phyloP scores from a whole-genome alignment of 2,113 vertebrate genomes.

The Nanger granti region DNA sequence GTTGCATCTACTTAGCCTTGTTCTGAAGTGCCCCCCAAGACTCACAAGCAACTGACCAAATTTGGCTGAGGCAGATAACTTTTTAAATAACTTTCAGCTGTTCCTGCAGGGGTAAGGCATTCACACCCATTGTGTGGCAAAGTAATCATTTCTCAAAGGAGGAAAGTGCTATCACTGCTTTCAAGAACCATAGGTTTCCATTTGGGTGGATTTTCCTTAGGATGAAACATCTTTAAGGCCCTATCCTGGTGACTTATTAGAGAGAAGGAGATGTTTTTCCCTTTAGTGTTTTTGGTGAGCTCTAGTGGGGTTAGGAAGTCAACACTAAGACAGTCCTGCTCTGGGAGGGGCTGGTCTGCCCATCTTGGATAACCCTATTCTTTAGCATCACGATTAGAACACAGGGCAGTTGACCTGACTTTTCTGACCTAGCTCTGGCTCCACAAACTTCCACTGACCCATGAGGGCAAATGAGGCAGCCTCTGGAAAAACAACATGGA shows the following conservation, averaged over 20 bases:
- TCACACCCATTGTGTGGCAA: neutral
- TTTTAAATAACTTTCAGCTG: neutral
- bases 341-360: neutral
- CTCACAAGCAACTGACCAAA: neutral
- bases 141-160: neutral
- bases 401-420: neutral
- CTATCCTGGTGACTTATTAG: neutral
- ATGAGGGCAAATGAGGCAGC: neutral
- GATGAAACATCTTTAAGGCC: neutral
- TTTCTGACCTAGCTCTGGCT: neutral
- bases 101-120: neutral
- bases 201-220: neutral
- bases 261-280: neutral
- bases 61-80: too few relatives aligned
- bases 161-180: neutral
- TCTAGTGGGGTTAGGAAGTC: neutral
- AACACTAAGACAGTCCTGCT: neutral
- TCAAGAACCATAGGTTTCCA: neutral
- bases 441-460: neutral
- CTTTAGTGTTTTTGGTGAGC: neutral
- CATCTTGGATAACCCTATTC: neutral
- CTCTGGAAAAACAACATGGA: neutral
- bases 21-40: neutral
- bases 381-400: neutral
- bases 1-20: too few relatives aligned